Evolutionary conservation across 2,797 vertebrate genomes (phyloP).

Genomic region (Agapornis canus): DNA sequence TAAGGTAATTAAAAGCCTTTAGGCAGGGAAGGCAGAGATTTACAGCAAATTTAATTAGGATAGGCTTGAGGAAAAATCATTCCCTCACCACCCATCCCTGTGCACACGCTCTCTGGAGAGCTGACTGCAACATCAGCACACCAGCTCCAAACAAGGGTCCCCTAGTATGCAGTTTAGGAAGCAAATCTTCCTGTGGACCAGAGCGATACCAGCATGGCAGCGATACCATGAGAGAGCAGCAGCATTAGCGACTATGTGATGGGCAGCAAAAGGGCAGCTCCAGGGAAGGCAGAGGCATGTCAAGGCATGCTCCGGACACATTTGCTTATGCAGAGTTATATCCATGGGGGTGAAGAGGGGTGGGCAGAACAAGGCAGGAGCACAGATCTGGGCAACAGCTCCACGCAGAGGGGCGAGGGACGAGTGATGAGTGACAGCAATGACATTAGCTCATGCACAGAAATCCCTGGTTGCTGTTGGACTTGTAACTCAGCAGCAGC

Average conservation of each 20-base stretch:
- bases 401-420: neutral
- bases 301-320: fast-evolving
- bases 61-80: conserved; percentile 19
- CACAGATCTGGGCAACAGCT: fast-evolving
- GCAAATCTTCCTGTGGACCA: neutral
- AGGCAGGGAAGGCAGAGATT: conserved; percentile 5
- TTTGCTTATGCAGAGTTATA: neutral
- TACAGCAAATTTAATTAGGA: conserved; percentile 54
- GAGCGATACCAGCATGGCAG: fast-evolving
- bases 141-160: neutral
- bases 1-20: conserved; percentile 48
- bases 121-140: neutral
- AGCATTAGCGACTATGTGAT: fast-evolving
- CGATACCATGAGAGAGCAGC: fast-evolving
- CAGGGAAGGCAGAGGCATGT: neutral
- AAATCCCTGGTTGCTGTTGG: neutral
- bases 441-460: neutral
- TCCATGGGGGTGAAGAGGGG: fast-evolving
- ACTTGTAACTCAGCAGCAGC: neutral
- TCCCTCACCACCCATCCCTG: neutral
- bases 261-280: neutral
- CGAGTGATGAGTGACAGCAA: neutral
- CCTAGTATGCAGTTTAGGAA: neutral
- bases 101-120: neutral
- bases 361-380: neutral